phyloP scores from a whole-genome alignment of 2,888 invertebrate species.

The Phymatocera aterrima region DNA sequence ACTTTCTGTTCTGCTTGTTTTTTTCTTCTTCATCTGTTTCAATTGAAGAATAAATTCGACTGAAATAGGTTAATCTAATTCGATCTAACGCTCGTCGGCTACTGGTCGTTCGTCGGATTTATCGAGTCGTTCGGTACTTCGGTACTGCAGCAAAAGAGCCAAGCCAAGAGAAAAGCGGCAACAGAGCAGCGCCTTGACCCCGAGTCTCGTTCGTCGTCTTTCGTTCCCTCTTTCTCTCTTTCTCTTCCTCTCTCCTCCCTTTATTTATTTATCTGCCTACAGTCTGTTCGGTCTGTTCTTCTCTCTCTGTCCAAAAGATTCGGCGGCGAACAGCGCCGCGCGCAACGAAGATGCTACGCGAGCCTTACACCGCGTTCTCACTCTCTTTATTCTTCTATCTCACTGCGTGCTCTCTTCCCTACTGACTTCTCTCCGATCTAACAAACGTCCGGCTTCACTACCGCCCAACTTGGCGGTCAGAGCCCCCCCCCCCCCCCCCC shows the following conservation, averaged over 20 bases:
- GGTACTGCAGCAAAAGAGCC: background rate
- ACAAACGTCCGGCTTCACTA: constrained; percentile 11
- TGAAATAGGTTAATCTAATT: constrained; percentile 23
- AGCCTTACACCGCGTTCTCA: constrained; percentile 46
- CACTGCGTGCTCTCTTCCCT: background rate
- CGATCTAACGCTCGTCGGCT: constrained; percentile 24
- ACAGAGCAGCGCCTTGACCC: constrained; percentile 63
- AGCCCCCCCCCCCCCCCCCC: background rate
- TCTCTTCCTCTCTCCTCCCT: constrained; percentile 40
- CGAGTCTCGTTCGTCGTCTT: constrained; percentile 27
- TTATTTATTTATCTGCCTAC: constrained; percentile 24
- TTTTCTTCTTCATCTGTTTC: too few species aligned
- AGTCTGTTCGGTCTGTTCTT: constrained; percentile 36
- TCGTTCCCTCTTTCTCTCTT: constrained; percentile 47
- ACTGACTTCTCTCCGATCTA: constrained; percentile 10
- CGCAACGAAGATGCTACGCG: constrained; percentile 47
- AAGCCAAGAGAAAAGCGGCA: constrained; percentile 63
- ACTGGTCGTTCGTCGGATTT: background rate
- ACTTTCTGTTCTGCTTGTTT: too few species aligned
- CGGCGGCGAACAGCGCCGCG: background rate
- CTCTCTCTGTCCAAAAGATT: constrained; percentile 43
- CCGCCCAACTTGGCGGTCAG: constrained; percentile 27
- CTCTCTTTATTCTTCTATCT: background rate
- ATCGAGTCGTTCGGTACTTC: constrained; percentile 12
- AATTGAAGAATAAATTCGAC: constrained; percentile 1